These are phyloP conservation scores for Corvus moneduloides DNA, from an alignment of 2,113 vertebrate genomes.

Conservation along the genomic window DNA sequence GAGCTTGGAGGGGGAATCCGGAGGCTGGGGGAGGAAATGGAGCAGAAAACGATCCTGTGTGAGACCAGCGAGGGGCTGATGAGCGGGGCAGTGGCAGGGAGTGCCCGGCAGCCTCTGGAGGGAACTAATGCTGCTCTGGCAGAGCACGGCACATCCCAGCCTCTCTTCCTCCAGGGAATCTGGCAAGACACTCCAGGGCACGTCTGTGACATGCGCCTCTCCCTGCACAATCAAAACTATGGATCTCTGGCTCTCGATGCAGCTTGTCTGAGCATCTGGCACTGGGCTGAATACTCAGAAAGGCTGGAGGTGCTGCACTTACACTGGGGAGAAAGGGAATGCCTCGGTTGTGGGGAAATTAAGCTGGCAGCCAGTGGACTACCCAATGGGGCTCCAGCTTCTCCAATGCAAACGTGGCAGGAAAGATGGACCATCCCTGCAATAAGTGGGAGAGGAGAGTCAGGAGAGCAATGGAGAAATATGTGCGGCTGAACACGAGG, in stretches of 20 bases:
- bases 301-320: rapidly evolving
- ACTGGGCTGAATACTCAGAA: background rate
- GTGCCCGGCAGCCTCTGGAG: background rate
- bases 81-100: background rate
- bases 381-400: rapidly evolving
- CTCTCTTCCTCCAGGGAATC: background rate
- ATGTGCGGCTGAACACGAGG: background rate
- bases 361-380: background rate
- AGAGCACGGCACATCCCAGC: rapidly evolving
- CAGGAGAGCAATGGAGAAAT: background rate
- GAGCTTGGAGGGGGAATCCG: conserved; percentile 15
- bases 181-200: rapidly evolving
- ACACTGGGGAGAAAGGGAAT: background rate
- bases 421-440: background rate
- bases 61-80: background rate
- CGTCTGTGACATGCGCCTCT: rapidly evolving
- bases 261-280: background rate
- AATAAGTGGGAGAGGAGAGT: background rate
- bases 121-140: background rate
- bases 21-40: conserved; percentile 60
- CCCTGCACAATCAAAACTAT: background rate
- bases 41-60: conserved; percentile 61
- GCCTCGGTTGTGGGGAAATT: rapidly evolving
- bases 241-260: rapidly evolving
- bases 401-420: rapidly evolving